phyloP scores from a whole-genome alignment of 2,113 vertebrate species.

The Tupaia chinensis region DNA sequence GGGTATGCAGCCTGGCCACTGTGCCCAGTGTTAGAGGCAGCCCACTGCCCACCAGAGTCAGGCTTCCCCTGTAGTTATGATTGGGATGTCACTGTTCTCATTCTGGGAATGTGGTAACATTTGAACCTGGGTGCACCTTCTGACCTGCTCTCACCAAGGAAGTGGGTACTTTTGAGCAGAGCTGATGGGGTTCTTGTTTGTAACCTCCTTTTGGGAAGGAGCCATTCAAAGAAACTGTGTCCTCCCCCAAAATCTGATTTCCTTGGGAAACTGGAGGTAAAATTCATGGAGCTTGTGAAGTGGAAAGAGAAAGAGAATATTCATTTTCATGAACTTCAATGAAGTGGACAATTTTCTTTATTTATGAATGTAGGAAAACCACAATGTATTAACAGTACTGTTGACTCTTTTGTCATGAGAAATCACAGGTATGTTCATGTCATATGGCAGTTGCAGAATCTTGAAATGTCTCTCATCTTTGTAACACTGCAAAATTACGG shows the following conservation, averaged over 20 bases:
- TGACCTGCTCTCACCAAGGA: background rate
- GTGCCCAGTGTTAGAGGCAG: no score
- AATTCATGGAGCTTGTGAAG: background rate
- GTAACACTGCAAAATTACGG: no score
- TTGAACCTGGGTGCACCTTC: rapidly evolving
- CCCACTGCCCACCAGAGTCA: rapidly evolving
- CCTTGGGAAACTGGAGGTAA: background rate
- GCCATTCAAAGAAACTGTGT: rapidly evolving
- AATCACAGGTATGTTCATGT: background rate
- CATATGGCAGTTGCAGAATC: rapidly evolving
- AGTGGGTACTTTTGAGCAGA: no score
- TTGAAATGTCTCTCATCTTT: no score
- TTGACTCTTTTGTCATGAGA: rapidly evolving
- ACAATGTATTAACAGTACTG: rapidly evolving
- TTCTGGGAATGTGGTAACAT: no score
- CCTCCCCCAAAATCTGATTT: background rate
- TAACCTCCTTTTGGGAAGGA: background rate
- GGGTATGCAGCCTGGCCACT: no score
- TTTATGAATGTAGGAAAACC: background rate
- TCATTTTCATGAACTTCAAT: background rate
- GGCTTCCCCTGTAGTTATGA: no score
- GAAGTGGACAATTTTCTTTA: background rate
- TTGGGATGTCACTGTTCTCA: no score
- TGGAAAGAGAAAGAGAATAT: background rate
- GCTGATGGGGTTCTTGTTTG: rapidly evolving